A percentile compares a stretch with the other conserved stretches of the same genome.
phyloP scores from a whole-genome alignment of 2,797 vertebrate species.

The Channa striata region DNA sequence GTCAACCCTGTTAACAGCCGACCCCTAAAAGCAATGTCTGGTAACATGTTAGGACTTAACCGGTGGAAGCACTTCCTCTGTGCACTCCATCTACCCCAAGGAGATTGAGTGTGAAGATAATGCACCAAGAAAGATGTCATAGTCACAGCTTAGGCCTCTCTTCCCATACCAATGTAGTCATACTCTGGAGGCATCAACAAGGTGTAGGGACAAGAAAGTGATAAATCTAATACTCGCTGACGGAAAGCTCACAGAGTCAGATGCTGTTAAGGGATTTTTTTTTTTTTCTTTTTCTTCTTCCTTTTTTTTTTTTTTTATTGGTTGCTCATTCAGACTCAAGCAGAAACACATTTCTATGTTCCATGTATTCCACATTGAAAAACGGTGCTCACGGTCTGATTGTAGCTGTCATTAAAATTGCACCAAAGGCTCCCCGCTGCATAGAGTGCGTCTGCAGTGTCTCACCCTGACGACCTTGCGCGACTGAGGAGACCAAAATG shows the following conservation, averaged over 20 bases:
- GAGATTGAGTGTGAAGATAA: constrained; percentile 88
- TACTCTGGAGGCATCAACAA: constrained; percentile 83
- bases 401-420: constrained; percentile 53
- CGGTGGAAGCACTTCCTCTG: constrained; percentile 77
- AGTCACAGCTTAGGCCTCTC: constrained; percentile 79
- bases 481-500: constrained; percentile 61
- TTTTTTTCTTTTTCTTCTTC: neutral
- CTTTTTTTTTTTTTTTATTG: constrained; percentile 39
- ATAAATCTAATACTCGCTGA: constrained; percentile 83
- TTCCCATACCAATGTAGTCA: constrained; percentile 71
- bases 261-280: constrained; percentile 66
- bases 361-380: constrained; percentile 25
- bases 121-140: constrained; percentile 86
- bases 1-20: constrained; percentile 85
- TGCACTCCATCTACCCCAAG: constrained; percentile 82
- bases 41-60: constrained; percentile 83
- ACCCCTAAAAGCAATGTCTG: constrained; percentile 87
- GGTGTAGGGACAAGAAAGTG: constrained; percentile 83
- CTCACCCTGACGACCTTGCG: constrained; percentile 67
- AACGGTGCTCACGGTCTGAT: constrained; percentile 29
- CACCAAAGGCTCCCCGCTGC: constrained; percentile 21
- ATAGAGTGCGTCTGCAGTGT: constrained; percentile 30
- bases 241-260: constrained; percentile 78
- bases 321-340: constrained; percentile 33
- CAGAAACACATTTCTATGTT: constrained; percentile 30